Conservation (phyloP, 2,113 vertebrate genomes). For the Procavia capensis region DNA sequence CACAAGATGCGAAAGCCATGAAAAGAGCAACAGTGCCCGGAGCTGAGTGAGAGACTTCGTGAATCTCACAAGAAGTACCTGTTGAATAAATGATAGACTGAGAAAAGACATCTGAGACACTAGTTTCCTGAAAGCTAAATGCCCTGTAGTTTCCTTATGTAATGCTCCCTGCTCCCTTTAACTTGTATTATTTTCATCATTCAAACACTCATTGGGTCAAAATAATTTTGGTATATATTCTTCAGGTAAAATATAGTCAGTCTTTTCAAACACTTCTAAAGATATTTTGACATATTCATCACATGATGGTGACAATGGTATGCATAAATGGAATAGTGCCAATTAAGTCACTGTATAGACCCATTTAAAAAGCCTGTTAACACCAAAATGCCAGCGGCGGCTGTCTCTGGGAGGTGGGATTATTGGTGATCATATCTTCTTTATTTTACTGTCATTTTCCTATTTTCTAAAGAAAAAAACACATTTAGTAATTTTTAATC, state of each 20-base stretch:
- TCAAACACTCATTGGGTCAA: not conserved
- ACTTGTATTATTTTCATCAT: not conserved
- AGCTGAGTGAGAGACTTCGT: not conserved
- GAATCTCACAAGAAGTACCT: not conserved
- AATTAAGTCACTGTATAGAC: not conserved
- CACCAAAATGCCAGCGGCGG: accelerated
- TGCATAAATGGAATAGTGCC: not conserved
- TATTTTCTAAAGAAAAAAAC: not conserved
- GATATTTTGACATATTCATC: too few species aligned
- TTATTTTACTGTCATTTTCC: not conserved
- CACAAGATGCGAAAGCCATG: accelerated
- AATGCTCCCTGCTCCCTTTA: not conserved
- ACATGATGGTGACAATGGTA: not conserved
- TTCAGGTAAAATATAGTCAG: not conserved
- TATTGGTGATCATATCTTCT: not conserved
- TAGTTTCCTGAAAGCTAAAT: not conserved
- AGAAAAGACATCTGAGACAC: not conserved
- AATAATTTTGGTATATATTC: not conserved
- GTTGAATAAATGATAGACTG: not conserved
- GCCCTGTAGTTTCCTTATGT: not conserved
- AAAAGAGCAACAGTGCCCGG: accelerated
- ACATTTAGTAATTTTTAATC: not conserved
- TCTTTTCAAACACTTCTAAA: not conserved
- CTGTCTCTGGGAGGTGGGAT: not conserved
- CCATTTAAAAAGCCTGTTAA: not conserved